Base-by-base conservation (phyloP, 2,888 invertebrate genomes). In the Lydus trimaculatus region DNA sequence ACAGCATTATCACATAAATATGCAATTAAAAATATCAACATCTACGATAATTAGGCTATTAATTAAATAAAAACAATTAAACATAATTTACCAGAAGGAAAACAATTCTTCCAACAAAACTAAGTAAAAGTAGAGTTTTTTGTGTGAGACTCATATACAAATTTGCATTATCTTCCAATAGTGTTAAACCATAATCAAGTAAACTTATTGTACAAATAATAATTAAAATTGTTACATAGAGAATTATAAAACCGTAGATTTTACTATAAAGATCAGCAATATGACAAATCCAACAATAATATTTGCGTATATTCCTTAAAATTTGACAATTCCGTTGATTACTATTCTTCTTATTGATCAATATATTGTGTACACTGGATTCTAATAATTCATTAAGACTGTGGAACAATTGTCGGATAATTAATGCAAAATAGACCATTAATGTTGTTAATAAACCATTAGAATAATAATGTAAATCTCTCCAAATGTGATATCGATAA, bases 171-270 rank as follows among this genome's bases (percentile, higher is more conserved):
- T 4, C 28, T 3, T 28, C 28, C 2, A 28, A 3, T 3, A 28
- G 2, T 3, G 28, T 3, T 28, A 28, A 28, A 28, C 28, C 28
- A 28, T 28, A 28, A 43, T 43, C n/a, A 17, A 43, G 4, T 2
- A 17, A n/a, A 4, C 6, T n/a, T 4, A 43, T 43, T 17, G 6
- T 17, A n/a, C 2, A 6, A 1, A n/a, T 43, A 6, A 43, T 2
- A 43, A n/a, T 5, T 17, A 11, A 6, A n/a, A 43, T 43, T 43
- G 7, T 43, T 17, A 4, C 1, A 6, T 2, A 43, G 0, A 43
- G 17, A 43, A 43, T n/a, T 0, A 43, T 11, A 79, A 60, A 74
- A 82, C 48, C 84, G 25, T 75, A 76, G 43, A 76, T 67, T n/a
- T 60, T 63, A 48, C 43, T 71, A 9, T 71, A 58, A 60, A 63